Evolutionary conservation across 2,888 invertebrate genomes (phyloP), one percentile per base, ranked within the genome.

Genomic region (Plebejus anna): DNA sequence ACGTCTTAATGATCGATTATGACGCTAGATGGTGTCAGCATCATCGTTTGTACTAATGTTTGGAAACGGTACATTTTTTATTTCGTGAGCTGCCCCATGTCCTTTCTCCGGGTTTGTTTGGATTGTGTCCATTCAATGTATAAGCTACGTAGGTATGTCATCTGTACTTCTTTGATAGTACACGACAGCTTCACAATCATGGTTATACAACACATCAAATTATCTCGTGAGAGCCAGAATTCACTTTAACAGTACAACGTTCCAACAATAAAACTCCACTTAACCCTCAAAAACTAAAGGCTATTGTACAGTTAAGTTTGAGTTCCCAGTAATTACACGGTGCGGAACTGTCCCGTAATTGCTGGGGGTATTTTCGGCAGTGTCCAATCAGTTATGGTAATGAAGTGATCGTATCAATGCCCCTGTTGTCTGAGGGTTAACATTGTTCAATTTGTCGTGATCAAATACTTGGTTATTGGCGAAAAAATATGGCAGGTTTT

Each of bases 381-480:
- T 81, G 83, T 85, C 84, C 90, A 91, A 91, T 92, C 90, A 91
- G 88, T 86, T 91, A 92, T 92, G 92, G 86, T 89, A 91, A 91
- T 90, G 86, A 85, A 84, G 83, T 83, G 83, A 81, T 83, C 82
- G 85, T 85, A 87, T 86, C 85, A 86, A 87, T 86, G 85, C 76
- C 70, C 70, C 55, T 76, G 76, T 76, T 71, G 76, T 76, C 76
- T 76, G 71, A 57, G 76, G 76, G 76, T 76, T 36, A 76, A 71
- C 71, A 71, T 76, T 76, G 76, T 76, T 76, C 71, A 76, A 76
- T 76, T 76, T 76, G 76, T 71, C 71, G 36, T 76, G 51, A 57
- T 72, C 51, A 76, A 76, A 55, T 76, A 71, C 51, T 75, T 76
- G 73, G 42, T 71, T 55, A 55, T 55, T 70, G 36, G 28, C 59